These are phyloP conservation scores for Puntigrus tetrazona DNA, from an alignment of 2,113 vertebrate genomes.

Conservation along the genomic window DNA sequence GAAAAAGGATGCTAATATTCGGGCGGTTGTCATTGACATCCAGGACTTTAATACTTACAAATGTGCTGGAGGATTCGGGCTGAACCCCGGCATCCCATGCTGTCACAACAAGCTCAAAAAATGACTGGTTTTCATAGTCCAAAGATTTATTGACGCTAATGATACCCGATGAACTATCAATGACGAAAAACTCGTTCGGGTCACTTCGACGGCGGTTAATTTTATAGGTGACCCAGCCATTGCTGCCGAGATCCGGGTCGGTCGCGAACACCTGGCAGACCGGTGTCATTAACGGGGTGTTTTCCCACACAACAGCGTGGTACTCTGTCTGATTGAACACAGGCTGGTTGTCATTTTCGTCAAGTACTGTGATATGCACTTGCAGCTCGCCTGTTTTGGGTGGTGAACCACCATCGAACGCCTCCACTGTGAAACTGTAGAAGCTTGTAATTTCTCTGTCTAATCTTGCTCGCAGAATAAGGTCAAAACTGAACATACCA, in stretches of 20 bases:
- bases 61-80: constrained; percentile 81
- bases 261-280: constrained; percentile 83
- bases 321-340: constrained; percentile 83
- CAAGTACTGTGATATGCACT: constrained; percentile 79
- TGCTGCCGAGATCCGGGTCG: constrained; percentile 82
- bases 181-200: constrained; percentile 71
- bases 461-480: constrained; percentile 78
- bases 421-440: constrained; percentile 81
- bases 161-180: constrained; percentile 80
- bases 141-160: constrained; percentile 79
- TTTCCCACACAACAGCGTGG: constrained; percentile 76
- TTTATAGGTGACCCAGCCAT: constrained; percentile 80
- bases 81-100: constrained; percentile 82
- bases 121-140: constrained; percentile 81
- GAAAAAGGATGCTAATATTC: constrained; percentile 80
- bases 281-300: constrained; percentile 68
- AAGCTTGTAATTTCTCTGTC: constrained; percentile 78
- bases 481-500: constrained; percentile 69
- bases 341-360: constrained; percentile 92
- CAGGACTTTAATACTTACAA: constrained; percentile 81
- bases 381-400: constrained; percentile 74
- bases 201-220: constrained; percentile 79
- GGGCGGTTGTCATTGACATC: constrained; percentile 91
- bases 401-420: constrained; percentile 87
- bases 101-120: constrained; percentile 83